Conservation (phyloP, 2,888 invertebrate genomes). For the Cantharis lateralis region DNA sequence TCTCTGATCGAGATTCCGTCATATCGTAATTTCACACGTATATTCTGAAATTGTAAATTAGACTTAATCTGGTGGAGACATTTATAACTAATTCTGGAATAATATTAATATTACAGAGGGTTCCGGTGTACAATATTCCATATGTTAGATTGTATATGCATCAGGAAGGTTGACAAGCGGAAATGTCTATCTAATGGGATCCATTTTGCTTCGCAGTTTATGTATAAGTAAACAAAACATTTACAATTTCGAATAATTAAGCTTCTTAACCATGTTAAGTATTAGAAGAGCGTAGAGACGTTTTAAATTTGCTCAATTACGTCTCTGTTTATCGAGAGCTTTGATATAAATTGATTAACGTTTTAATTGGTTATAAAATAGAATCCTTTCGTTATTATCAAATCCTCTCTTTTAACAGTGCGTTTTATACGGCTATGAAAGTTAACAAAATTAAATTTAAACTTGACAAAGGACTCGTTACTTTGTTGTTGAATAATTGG, state of each 20-base stretch:
- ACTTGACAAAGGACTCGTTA: not conserved
- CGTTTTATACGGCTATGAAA: not conserved
- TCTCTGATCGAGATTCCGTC: not conserved
- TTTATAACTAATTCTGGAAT: not conserved
- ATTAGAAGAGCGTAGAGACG: not conserved
- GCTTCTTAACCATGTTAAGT: not conserved
- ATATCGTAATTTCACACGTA: not conserved
- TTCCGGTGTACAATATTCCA: not conserved
- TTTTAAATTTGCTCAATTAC: not conserved
- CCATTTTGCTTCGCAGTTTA: not conserved
- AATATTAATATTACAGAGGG: not conserved
- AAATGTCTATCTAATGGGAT: constrained; percentile 4
- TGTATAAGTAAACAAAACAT: not conserved
- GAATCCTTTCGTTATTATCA: not conserved
- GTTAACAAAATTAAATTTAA: not conserved
- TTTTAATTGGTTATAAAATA: not conserved
- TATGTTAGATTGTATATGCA: not conserved
- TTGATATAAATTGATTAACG: not conserved
- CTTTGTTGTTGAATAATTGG: not conserved
- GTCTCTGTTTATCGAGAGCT: not conserved
- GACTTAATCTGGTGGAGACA: not conserved
- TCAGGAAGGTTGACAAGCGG: constrained; percentile 9
- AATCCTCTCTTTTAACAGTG: not conserved
- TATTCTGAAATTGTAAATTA: not conserved
- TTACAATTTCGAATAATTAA: not conserved